Evolutionary conservation across 2,797 vertebrate genomes (phyloP).

Genomic region (Intellagama lesueurii): DNA sequence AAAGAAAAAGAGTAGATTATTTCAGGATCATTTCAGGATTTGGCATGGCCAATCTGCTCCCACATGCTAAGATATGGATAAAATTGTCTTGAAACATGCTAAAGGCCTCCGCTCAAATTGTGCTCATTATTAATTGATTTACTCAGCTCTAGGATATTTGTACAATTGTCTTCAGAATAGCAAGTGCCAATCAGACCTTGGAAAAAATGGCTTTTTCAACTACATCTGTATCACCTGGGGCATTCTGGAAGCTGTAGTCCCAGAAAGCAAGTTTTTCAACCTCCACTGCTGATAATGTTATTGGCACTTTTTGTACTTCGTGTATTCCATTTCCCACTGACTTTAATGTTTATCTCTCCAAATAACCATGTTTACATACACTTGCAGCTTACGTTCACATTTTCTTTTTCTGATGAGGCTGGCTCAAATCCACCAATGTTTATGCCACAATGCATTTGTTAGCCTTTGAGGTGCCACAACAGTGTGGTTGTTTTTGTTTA

Average conservation of each 20-base stretch:
- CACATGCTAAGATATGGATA: neutral
- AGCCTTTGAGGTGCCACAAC: neutral
- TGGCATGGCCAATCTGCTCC: neutral
- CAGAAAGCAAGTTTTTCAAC: neutral
- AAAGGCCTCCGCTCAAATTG: neutral
- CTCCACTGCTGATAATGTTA: neutral
- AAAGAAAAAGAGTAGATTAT: neutral
- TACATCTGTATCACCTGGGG: no score
- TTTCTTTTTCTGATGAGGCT: neutral
- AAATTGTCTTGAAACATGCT: neutral
- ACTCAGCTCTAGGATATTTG: neutral
- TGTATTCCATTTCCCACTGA: neutral
- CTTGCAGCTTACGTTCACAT: neutral
- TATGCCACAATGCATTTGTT: neutral
- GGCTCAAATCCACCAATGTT: neutral
- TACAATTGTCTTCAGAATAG: neutral
- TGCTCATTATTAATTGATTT: neutral
- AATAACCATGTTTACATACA: neutral
- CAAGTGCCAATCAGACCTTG: neutral
- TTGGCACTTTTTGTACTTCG: neutral
- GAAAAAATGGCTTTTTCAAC: no score
- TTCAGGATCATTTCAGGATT: neutral
- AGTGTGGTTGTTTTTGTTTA: neutral
- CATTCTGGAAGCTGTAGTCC: no score
- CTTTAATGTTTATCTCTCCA: neutral